These are phyloP conservation scores for Argyresthia goedartella DNA, from an alignment of 2,888 invertebrate species.

Conservation along the genomic window DNA sequence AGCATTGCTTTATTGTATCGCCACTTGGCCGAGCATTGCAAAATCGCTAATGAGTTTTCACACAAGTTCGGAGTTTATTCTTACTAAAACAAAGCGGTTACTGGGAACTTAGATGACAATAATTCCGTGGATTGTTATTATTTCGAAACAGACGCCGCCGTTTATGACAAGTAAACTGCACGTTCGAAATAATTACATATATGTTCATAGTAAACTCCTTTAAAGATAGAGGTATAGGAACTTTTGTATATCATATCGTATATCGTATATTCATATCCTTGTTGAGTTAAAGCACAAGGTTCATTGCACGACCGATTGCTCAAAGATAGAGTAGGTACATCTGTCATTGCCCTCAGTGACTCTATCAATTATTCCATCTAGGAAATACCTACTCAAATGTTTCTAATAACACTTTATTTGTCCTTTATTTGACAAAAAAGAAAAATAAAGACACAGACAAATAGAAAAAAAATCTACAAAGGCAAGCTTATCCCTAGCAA, in stretches of 20 bases:
- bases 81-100: constrained; percentile 38
- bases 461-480: too few species aligned
- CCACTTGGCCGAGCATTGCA: constrained; percentile 27
- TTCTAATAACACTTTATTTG: too few species aligned
- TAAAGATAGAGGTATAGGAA: neutral
- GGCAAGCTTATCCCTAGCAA: too few species aligned
- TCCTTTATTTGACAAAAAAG: too few species aligned
- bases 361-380: too few species aligned
- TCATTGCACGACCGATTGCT: too few species aligned
- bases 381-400: too few species aligned
- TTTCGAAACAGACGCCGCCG: constrained; percentile 29
- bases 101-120: constrained; percentile 47
- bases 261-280: neutral
- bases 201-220: too few species aligned
- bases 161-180: neutral
- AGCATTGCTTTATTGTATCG: neutral
- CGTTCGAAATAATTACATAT: neutral
- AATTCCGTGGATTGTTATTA: constrained; percentile 35
- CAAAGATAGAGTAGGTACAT: too few species aligned
- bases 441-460: too few species aligned
- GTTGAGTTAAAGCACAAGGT: too few species aligned
- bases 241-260: neutral
- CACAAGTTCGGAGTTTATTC: constrained; percentile 37
- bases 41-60: constrained; percentile 45
- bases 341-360: too few species aligned